A percentile compares a stretch with the other conserved stretches of the same genome.
phyloP scores from a whole-genome alignment of 2,888 invertebrate species.

The Liopterus haemorrhoidalis region DNA sequence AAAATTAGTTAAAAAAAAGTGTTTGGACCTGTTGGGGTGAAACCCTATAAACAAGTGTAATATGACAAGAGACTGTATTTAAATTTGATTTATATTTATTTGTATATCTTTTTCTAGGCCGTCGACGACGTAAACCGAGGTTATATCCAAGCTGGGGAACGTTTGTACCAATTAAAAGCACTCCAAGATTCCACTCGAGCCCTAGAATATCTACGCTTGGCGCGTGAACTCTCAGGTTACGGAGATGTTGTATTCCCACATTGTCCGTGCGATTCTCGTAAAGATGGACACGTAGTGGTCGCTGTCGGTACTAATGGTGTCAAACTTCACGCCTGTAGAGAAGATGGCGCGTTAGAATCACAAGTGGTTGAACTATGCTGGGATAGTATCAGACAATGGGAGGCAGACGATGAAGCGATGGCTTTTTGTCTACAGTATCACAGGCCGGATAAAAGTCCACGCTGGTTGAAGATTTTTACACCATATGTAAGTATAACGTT shows the following conservation, averaged over 20 bases:
- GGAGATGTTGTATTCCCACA: constrained; percentile 93
- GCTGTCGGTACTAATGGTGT: constrained; percentile 55
- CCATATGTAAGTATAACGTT: constrained; percentile 67
- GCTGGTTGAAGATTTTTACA: constrained; percentile 82
- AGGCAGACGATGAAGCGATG: constrained; percentile 87
- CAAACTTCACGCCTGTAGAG: constrained; percentile 77
- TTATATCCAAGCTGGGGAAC: constrained; percentile 81
- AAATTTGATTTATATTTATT: constrained; percentile 15
- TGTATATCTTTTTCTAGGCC: constrained; percentile 51
- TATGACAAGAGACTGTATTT: constrained; percentile 31
- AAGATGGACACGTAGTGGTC: constrained; percentile 70
- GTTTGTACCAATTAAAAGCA: constrained; percentile 93
- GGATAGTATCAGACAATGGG: constrained; percentile 78
- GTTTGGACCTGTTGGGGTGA: neutral
- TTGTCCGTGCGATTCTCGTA: constrained; percentile 84
- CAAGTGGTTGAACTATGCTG: constrained; percentile 77
- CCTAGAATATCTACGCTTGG: constrained; percentile 77
- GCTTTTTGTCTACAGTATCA: constrained; percentile 85
- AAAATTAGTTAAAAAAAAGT: neutral
- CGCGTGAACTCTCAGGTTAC: constrained; percentile 84
- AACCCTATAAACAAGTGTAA: constrained; percentile 30
- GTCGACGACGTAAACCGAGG: constrained; percentile 94
- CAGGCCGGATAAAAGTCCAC: constrained; percentile 69
- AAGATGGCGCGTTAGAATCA: constrained; percentile 70
- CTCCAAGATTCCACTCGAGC: constrained; percentile 86